Base-by-base conservation (phyloP, 2,113 vertebrate genomes). In the Hipposideros armiger region DNA sequence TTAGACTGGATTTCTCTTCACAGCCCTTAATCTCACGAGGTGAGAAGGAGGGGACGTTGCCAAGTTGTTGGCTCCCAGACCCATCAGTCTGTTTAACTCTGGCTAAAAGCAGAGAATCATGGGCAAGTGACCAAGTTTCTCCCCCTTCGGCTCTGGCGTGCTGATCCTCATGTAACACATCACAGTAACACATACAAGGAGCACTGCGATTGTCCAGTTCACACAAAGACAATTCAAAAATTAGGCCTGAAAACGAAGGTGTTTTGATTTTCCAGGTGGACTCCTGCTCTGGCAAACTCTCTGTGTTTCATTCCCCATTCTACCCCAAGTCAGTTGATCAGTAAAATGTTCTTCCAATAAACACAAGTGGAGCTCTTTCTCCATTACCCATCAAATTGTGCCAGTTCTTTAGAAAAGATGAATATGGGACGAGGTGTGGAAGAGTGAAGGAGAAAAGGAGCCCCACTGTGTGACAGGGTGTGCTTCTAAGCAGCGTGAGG, bases 11-110 rank as follows among this genome's bases (percentile, higher is more conserved):
- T 97, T 96, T 96, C 97, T 97, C 93, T 97, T 97, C 95, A 78
- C 96, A 97, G 96, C 94, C 95, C 95, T 93, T 92, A 82, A 73
- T 92, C 91, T 87, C 96, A 92, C 88, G 96, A 30, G 54, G 95
- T 58, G 88, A 98, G 76, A 87, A 83, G 85, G 47, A 13, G 52
- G 36, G 81, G 94, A 87, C 28, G 74, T 66, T 95, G 96, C 91
- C 62, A 88, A 92, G 97, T n/a, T 40, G 96, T 89, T 97, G 97
- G 97, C 96, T 96, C 96, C 91, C 97, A 96, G 95, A 95, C 97
- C 94, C 97, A 96, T 96, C 97, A 97, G 96, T 97, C 97, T 96
- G 95, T 95, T 93, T 97, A 93, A 94, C 94, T 92, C 96, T 97
- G 97, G 96, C 95, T 97, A 84, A 95, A 97, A 86, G 85, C 96